These are phyloP conservation scores for Synodontis membranacea DNA, from an alignment of 2,113 vertebrate genomes.

Conservation along the genomic window DNA sequence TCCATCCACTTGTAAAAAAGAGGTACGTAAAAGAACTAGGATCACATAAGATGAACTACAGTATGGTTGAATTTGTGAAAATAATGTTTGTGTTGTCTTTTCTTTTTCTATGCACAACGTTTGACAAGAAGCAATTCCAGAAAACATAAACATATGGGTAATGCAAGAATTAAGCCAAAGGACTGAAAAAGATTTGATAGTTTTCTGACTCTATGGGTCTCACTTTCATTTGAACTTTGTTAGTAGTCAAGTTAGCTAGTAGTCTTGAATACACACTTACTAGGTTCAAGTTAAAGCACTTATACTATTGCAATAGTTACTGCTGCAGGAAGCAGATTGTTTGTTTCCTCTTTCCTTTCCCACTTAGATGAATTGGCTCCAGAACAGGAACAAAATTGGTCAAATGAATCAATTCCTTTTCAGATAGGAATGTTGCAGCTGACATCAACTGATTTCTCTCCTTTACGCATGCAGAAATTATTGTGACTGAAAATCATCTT, in stretches of 20 bases:
- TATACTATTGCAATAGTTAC: not conserved
- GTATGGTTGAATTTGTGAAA: not conserved
- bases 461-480: not conserved
- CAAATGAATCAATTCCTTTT: not conserved
- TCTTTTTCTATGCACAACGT: not conserved
- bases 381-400: not conserved
- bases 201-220: not conserved
- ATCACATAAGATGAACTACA: no score
- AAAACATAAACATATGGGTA: not conserved
- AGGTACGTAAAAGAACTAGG: not conserved
- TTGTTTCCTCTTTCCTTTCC: not conserved
- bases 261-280: not conserved
- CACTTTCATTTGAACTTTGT: not conserved
- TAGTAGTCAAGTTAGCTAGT: no score
- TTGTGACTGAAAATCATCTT: not conserved
- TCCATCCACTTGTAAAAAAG: not conserved
- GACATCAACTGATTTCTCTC: not conserved
- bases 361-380: not conserved
- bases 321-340: not conserved
- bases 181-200: not conserved
- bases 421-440: not conserved
- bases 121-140: not conserved
- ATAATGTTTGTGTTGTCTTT: not conserved
- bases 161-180: not conserved
- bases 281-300: not conserved